These are phyloP conservation scores for Callorhinus ursinus DNA, from an alignment of 2,113 vertebrate genomes.

Conservation along the genomic window DNA sequence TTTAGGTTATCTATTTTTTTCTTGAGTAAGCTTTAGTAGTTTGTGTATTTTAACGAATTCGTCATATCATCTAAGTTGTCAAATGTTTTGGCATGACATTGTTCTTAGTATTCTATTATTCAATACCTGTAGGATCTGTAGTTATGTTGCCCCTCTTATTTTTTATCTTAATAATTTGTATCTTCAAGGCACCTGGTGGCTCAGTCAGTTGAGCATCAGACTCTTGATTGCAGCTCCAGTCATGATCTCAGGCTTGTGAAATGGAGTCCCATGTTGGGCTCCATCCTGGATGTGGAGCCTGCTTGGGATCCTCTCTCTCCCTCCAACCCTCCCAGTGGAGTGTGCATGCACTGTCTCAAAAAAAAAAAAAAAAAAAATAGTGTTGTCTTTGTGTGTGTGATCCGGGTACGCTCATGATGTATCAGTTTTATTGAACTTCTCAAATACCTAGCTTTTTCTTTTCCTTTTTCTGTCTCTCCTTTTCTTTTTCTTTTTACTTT, in stretches of 20 bases:
- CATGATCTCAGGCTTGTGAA: not conserved
- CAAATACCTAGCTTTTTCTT: not conserved
- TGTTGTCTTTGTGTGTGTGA: not conserved
- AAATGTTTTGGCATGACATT: not conserved
- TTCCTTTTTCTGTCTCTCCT: not conserved
- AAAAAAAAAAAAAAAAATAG: no score
- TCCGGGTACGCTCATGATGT: not conserved
- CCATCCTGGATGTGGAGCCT: not conserved
- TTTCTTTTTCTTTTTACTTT: not conserved
- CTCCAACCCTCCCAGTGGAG: no score
- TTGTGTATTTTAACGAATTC: not conserved
- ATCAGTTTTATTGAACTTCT: constrained; percentile 5
- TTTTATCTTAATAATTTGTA: not conserved
- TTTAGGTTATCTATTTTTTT: not conserved
- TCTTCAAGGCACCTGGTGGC: not conserved
- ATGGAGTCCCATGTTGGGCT: not conserved
- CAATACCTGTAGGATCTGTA: not conserved
- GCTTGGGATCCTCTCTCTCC: not conserved
- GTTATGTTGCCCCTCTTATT: not conserved
- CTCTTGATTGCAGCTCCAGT: not conserved
- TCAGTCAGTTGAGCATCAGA: not conserved
- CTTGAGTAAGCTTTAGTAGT: not conserved
- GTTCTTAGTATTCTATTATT: not conserved
- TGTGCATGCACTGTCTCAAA: not conserved
- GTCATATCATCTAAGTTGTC: not conserved